A percentile compares a stretch with the other conserved stretches of the same genome.
phyloP scores from a whole-genome alignment of 1,140 invertebrate genomes.

The Brachionus paranguensis region DNA sequence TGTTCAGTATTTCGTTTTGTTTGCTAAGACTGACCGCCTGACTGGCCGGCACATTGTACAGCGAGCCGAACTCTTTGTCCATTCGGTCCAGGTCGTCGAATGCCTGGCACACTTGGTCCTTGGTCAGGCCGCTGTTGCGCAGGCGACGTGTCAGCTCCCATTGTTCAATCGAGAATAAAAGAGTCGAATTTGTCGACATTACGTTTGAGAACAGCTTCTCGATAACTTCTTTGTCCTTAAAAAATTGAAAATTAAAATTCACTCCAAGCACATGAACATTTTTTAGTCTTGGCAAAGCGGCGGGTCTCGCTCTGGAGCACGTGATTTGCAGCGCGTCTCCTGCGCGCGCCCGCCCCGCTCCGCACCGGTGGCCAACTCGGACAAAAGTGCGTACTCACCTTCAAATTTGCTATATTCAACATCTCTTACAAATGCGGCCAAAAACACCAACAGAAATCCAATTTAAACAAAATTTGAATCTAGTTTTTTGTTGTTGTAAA shows the following conservation, averaged over 20 bases:
- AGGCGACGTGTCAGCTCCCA: slow-evolving; percentile 53
- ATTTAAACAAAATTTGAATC: background rate
- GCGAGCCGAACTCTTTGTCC: slow-evolving; percentile 43
- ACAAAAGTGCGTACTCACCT: background rate
- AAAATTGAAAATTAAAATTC: no score
- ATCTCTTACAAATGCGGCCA: background rate
- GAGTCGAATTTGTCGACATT: slow-evolving; percentile 31
- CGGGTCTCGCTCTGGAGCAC: background rate
- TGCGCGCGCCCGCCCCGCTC: background rate
- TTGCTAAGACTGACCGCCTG: background rate
- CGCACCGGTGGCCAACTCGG: background rate
- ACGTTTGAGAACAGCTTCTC: slow-evolving; percentile 31
- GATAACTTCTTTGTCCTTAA: slow-evolving; percentile 22
- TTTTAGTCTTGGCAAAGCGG: background rate
- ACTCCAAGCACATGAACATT: background rate
- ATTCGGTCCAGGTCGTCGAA: slow-evolving; percentile 54
- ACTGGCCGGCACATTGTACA: background rate
- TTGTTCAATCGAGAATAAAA: slow-evolving; percentile 54
- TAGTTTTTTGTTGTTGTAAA: background rate
- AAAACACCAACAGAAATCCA: background rate
- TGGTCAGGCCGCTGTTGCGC: slow-evolving; percentile 54
- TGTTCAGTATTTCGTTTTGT: background rate
- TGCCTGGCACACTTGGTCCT: slow-evolving; percentile 52
- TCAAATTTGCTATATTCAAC: background rate
- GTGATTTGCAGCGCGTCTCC: background rate